Evolutionary conservation across 2,888 invertebrate species (phyloP).

Genomic region (Pristionchus arcanus): DNA sequence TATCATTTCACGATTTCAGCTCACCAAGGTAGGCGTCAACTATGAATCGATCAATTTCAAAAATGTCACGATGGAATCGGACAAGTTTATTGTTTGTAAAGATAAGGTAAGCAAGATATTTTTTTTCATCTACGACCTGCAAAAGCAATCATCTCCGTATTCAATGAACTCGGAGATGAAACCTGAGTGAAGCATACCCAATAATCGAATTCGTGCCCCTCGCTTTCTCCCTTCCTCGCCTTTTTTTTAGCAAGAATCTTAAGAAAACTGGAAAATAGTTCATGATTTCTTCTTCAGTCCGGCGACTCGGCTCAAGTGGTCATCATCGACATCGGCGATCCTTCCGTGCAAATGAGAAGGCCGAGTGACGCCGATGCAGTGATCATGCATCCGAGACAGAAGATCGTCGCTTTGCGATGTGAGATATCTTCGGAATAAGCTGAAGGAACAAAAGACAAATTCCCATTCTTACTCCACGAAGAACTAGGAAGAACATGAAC

Average conservation of each 20-base stretch:
- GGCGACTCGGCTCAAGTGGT: constrained; percentile 92
- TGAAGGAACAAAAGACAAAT: too few species aligned
- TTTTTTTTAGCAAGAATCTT: too few species aligned
- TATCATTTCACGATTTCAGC: constrained; percentile 85
- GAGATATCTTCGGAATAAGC: constrained; percentile 71
- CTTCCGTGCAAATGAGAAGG: constrained; percentile 93
- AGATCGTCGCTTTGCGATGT: constrained; percentile 97
- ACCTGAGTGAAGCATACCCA: too few species aligned
- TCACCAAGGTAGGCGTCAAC: constrained; percentile 97
- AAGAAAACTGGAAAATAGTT: too few species aligned
- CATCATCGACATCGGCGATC: constrained; percentile 97
- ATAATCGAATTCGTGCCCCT: too few species aligned
- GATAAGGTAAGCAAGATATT: constrained; percentile 88
- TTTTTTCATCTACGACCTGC: too few species aligned
- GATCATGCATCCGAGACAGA: constrained; percentile 99
- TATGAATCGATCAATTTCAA: constrained; percentile 97
- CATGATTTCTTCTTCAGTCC: constrained; percentile 62
- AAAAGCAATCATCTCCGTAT: not conserved
- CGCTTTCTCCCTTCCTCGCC: too few species aligned
- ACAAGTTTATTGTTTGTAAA: constrained; percentile 98
- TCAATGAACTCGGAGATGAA: too few species aligned
- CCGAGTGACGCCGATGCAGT: constrained; percentile 99
- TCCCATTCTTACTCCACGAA: not conserved
- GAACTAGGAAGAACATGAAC: too few species aligned
- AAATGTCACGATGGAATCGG: constrained; percentile 99